phyloP scores from a whole-genome alignment of 2,113 vertebrate genomes.

The Loxodonta africana region DNA sequence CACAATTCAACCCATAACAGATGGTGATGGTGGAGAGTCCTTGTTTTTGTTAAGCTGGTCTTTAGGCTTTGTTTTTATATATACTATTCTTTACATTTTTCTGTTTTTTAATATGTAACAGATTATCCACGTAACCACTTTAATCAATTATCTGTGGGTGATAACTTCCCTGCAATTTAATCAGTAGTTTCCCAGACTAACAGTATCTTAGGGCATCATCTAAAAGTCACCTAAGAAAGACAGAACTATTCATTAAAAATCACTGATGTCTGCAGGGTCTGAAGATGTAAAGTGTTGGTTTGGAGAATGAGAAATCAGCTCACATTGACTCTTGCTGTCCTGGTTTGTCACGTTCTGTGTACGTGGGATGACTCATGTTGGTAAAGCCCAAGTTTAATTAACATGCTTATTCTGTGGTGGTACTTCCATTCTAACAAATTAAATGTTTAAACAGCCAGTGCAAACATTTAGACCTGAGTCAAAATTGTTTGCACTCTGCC shows the following conservation, averaged over 20 bases:
- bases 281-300: constrained; percentile 86
- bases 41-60: constrained; percentile 58
- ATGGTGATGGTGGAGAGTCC: neutral
- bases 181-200: constrained; percentile 86
- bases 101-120: constrained; percentile 79
- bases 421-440: constrained; percentile 91
- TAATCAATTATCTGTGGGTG: constrained; percentile 85
- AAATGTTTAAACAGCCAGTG: constrained; percentile 91
- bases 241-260: constrained; percentile 89
- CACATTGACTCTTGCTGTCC: constrained; percentile 83
- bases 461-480: constrained; percentile 92
- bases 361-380: constrained; percentile 86
- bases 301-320: constrained; percentile 85
- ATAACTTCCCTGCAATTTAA: constrained; percentile 87
- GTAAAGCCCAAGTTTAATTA: constrained; percentile 89
- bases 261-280: constrained; percentile 88
- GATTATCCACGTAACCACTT: constrained; percentile 82
- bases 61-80: constrained; percentile 75
- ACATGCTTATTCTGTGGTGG: constrained; percentile 89
- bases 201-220: constrained; percentile 84
- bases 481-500: constrained; percentile 90
- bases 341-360: constrained; percentile 87
- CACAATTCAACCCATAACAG: neutral
- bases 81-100: constrained; percentile 81
- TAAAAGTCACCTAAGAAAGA: constrained; percentile 87